Base-by-base conservation (phyloP, 2,113 vertebrate genomes). In the Motacilla alba region DNA sequence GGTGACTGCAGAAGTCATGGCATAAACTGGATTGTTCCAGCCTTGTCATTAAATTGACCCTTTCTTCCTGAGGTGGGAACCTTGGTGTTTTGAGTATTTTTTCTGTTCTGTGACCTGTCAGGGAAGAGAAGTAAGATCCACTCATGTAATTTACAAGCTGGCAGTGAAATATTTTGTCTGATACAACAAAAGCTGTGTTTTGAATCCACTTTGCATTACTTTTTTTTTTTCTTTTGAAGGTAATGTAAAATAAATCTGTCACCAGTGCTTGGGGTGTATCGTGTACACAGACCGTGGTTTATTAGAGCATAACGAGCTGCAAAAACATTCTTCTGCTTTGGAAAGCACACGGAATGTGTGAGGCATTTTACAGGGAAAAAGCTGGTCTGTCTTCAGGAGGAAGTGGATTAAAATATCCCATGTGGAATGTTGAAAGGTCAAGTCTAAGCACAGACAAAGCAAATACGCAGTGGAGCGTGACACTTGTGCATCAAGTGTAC, bases 21-120 rank as follows among this genome's bases (percentile, higher is more conserved):
- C 18, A 52, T 13, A 16, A 79, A n/a, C 15, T 50, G 62, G 10
- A 1, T 50, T 75, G 4, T 9, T 37, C 33, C 47, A 37, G 20
- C 44, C n/a, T 47, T 35, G 39, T 31, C 6, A 13, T 81, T 28
- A 37, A 46, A 52, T 10, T 23, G 10, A 3, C 24, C 10, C 11
- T 56, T 83, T 66, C 39, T 68, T 50, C 41, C 24, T 66, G 62
- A 53, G n/a, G 0, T 74, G 63, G 30, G 14, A 87, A 19, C 35
- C 1, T 12, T 8, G 37, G 2, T 0, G 5, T 3, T 67, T 24
- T 14, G 18, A 56, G 46, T 46, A 2, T 4, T 37, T 63, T 50
- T 58, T 24, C 27, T 87, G 2, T 41, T 77, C 27, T 72, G 31
- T 83, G 78, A 49, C 20, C 37, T 81, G 0, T 28, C 10, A 56